Percentiles rank a stretch among this genome's conserved stretches.
Conservation (phyloP, 2,113 vertebrate genomes). For the Ciconia boyciana region DNA sequence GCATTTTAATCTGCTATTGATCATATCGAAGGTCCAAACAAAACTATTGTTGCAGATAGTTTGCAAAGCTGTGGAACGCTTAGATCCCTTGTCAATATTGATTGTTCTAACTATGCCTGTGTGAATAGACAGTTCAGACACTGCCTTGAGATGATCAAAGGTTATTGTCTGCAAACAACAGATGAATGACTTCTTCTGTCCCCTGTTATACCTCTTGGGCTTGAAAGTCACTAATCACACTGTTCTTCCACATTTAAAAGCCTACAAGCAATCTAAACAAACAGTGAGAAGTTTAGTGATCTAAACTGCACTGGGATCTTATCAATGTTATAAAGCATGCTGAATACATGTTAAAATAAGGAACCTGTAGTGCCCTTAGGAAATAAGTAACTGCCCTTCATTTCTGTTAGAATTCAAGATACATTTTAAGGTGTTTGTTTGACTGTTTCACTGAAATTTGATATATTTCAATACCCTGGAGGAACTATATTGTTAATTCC, state of each 20-base stretch:
- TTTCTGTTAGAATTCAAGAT: neutral
- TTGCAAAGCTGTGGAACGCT: neutral
- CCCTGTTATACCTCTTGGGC: neutral
- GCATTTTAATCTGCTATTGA: neutral
- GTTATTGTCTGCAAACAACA: neutral
- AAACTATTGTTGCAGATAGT: neutral
- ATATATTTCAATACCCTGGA: neutral
- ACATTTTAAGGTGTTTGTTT: neutral
- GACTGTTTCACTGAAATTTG: neutral
- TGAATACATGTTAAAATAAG: constrained; percentile 18
- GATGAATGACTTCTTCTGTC: neutral
- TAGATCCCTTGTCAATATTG: neutral
- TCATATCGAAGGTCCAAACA: neutral
- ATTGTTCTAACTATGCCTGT: neutral
- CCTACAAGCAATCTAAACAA: neutral
- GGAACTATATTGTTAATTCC: neutral
- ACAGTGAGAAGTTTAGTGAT: neutral
- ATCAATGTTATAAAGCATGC: neutral
- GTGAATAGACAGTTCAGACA: neutral
- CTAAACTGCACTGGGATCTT: neutral
- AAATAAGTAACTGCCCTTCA: neutral
- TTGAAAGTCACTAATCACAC: neutral
- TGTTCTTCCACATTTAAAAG: neutral
- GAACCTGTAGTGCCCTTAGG: neutral
- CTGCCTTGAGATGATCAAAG: neutral